A percentile compares a stretch with the other conserved stretches of the same genome.
Evolutionary conservation across 1,140 invertebrate genomes (phyloP).

Genomic region (Drosophila jambulina): DNA sequence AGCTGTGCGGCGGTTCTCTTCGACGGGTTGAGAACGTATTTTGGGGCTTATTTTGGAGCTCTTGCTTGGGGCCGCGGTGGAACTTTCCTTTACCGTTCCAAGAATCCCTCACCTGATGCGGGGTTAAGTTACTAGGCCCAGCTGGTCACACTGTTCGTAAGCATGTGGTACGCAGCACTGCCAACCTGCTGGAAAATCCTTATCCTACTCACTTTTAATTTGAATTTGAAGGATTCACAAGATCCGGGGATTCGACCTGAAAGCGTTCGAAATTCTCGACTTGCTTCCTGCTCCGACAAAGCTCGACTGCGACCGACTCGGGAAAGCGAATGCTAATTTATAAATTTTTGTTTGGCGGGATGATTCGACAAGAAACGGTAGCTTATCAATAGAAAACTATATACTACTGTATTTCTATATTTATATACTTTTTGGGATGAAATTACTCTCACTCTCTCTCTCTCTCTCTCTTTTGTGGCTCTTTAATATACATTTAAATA

Average conservation of each 20-base stretch:
- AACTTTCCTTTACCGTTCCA: slow-evolving; percentile 41
- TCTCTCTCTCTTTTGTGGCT: not conserved
- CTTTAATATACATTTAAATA: slow-evolving; percentile 19
- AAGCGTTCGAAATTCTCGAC: slow-evolving; percentile 19
- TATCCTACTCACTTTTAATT: slow-evolving; percentile 31
- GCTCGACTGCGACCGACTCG: slow-evolving; percentile 27
- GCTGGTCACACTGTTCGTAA: not conserved
- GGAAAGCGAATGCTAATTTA: slow-evolving; percentile 46
- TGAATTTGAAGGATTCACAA: slow-evolving; percentile 12
- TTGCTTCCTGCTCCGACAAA: slow-evolving; percentile 32
- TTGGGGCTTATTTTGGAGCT: slow-evolving; percentile 38
- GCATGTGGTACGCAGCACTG: slow-evolving; percentile 24
- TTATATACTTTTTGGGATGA: slow-evolving; percentile 27
- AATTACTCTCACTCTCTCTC: slow-evolving; percentile 10
- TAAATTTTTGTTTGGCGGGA: slow-evolving; percentile 46
- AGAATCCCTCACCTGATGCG: slow-evolving; percentile 2
- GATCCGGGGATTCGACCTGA: not conserved
- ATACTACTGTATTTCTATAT: slow-evolving; percentile 9
- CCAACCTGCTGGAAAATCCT: slow-evolving; percentile 35
- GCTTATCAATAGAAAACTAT: slow-evolving; percentile 60
- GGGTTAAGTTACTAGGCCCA: not conserved
- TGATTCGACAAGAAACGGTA: slow-evolving; percentile 48
- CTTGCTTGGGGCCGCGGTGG: slow-evolving; percentile 18
- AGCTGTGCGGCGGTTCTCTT: slow-evolving; percentile 2
- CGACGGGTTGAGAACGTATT: slow-evolving; percentile 8